A percentile compares a stretch with the other conserved stretches of the same genome.
Evolutionary conservation across 2,797 vertebrate genomes (phyloP).

Genomic region (Pempheris klunzingeri): DNA sequence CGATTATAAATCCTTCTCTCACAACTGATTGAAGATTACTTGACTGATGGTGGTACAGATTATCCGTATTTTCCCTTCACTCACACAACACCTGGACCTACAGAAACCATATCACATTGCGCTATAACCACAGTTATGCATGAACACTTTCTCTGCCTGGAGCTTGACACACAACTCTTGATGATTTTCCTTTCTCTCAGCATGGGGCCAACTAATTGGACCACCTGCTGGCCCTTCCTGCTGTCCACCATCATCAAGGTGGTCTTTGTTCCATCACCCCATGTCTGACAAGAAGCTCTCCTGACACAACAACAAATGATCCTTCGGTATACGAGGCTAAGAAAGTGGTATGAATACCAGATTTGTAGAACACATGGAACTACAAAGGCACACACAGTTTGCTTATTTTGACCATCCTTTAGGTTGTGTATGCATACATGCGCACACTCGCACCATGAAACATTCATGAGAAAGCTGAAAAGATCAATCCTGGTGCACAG

Average conservation of each 20-base stretch:
- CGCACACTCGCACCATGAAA: constrained; percentile 21
- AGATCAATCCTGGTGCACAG: constrained; percentile 35
- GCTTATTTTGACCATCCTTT: constrained; percentile 11
- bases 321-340: constrained; percentile 18
- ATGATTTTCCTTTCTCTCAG: constrained; percentile 49
- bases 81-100: background rate
- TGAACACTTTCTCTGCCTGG: constrained; percentile 19
- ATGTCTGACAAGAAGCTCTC: constrained; percentile 53
- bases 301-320: constrained; percentile 58
- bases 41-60: background rate
- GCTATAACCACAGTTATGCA: constrained; percentile 10
- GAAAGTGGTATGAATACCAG: constrained; percentile 17
- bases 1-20: constrained; percentile 1
- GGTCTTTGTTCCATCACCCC: constrained; percentile 64
- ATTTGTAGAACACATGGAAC: constrained; percentile 10
- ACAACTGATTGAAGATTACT: background rate
- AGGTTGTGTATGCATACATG: background rate
- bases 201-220: constrained; percentile 68
- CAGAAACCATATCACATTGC: background rate
- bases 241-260: constrained; percentile 64
- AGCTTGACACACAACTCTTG: constrained; percentile 39
- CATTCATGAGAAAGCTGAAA: constrained; percentile 47
- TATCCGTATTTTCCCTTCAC: constrained; percentile 7
- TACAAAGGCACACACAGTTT: constrained; percentile 2
- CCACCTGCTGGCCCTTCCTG: constrained; percentile 58